A percentile compares a stretch with the other conserved stretches of the same genome.
Conservation (phyloP, 2,113 vertebrate species). For the Corythornis cristatus region DNA sequence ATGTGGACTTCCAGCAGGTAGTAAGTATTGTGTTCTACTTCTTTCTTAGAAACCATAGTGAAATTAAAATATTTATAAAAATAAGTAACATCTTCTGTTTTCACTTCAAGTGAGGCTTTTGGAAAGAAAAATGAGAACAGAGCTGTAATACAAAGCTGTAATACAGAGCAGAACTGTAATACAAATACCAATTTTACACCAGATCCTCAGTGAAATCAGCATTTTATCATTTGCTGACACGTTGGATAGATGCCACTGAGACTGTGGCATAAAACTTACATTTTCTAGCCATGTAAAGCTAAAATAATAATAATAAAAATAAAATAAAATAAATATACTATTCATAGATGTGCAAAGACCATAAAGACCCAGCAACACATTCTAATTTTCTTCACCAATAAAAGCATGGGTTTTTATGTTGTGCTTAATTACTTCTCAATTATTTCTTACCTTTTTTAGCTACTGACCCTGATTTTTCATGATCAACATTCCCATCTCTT, state of each 20-base stretch:
- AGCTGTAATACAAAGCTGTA: background rate
- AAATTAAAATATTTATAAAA: conserved; percentile 65
- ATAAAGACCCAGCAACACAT: background rate
- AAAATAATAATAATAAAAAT: background rate
- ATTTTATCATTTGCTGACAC: background rate
- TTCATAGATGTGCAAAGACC: background rate
- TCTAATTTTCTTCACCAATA: background rate
- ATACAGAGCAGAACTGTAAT: background rate
- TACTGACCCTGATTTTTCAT: conserved; percentile 23
- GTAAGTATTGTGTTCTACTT: background rate
- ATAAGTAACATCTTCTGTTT: conserved; percentile 22
- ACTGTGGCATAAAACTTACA: background rate
- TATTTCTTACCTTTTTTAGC: conserved; percentile 33
- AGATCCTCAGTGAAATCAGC: background rate
- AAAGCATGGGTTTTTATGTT: background rate
- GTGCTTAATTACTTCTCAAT: background rate
- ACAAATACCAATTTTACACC: background rate
- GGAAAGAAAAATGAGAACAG: conserved; percentile 43
- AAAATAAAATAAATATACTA: too few relatives aligned
- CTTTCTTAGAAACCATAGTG: background rate
- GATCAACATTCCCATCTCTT: background rate
- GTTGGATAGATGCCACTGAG: background rate
- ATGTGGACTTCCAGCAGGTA: conserved; percentile 46
- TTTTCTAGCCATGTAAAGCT: background rate
- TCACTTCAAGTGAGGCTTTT: conserved; percentile 26